A percentile compares a stretch with the other conserved stretches of the same genome.
Conservation (phyloP, 2,888 invertebrate genomes). For the Elysia crispata region DNA sequence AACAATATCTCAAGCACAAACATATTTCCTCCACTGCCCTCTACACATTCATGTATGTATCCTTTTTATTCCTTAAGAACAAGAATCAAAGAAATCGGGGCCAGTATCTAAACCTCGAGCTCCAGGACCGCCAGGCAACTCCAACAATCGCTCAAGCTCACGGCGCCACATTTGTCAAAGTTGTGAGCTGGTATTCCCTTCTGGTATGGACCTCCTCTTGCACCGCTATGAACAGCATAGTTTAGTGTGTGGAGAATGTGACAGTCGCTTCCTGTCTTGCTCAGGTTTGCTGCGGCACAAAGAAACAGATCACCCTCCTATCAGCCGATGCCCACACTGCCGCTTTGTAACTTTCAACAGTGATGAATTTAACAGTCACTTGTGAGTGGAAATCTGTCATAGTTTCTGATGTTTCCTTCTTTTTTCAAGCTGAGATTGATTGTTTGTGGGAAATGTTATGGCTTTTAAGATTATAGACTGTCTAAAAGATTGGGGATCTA, state of each 20-base stretch:
- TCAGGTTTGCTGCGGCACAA: slow-evolving; percentile 39
- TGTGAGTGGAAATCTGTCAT: too few species aligned
- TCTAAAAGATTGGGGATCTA: too few species aligned
- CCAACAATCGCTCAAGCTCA: background rate
- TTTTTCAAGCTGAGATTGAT: too few species aligned
- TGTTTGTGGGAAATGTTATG: too few species aligned
- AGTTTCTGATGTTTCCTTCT: too few species aligned
- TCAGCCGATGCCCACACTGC: slow-evolving; percentile 32
- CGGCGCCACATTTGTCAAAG: slow-evolving; percentile 28
- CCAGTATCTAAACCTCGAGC: background rate
- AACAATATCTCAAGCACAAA: background rate
- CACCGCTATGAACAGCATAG: slow-evolving; percentile 46
- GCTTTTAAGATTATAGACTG: too few species aligned
- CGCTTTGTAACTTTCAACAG: slow-evolving; percentile 37
- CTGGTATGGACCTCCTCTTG: slow-evolving; percentile 39
- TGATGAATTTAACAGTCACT: background rate
- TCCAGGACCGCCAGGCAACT: background rate
- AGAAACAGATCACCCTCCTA: slow-evolving; percentile 28
- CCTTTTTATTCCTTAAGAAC: too few species aligned
- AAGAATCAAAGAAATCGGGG: too few species aligned
- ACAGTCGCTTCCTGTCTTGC: slow-evolving; percentile 36
- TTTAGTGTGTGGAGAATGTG: slow-evolving; percentile 44
- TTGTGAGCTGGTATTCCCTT: slow-evolving; percentile 32
- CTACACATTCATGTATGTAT: too few species aligned
- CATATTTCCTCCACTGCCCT: background rate